Evolutionary conservation across 2,888 invertebrate species (phyloP).

Genomic region (Pemphredon lugubris): DNA sequence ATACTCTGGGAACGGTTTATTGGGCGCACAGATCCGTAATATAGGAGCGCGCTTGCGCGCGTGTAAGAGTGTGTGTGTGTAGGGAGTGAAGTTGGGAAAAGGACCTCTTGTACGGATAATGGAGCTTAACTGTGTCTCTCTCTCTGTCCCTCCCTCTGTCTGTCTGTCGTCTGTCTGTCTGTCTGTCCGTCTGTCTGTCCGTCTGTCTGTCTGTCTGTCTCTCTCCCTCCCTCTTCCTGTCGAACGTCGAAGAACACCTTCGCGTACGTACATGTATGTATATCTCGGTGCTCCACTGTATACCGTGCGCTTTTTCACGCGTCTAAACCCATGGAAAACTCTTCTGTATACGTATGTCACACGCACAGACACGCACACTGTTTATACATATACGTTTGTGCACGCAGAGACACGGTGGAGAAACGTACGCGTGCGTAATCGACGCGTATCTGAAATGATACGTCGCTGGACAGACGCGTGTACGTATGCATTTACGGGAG

Average conservation of each 20-base stretch:
- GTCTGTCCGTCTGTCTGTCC: conserved; percentile 10
- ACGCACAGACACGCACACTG: conserved; percentile 20
- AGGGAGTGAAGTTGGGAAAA: not conserved
- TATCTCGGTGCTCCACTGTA: conserved; percentile 53
- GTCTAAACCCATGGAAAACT: conserved; percentile 11
- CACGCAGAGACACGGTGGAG: not conserved
- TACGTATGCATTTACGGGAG: conserved; percentile 10
- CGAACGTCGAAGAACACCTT: conserved; percentile 1
- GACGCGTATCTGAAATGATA: conserved; percentile 10
- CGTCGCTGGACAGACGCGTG: conserved; percentile 14
- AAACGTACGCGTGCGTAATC: not conserved
- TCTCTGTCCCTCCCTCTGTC: conserved; percentile 12
- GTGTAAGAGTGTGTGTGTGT: not conserved
- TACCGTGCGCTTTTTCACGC: conserved; percentile 46
- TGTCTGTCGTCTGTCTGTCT: not conserved
- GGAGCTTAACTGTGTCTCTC: conserved; percentile 1
- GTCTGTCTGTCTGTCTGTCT: conserved; percentile 3
- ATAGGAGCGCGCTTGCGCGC: not conserved
- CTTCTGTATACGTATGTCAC: conserved; percentile 8
- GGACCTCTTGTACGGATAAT: conserved; percentile 1
- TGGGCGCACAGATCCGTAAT: not conserved
- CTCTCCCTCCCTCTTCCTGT: conserved; percentile 11
- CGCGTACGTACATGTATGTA: too few relatives aligned
- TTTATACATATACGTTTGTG: not conserved
- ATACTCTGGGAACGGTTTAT: conserved; percentile 55